These are phyloP conservation scores for Ostrea edulis DNA, from an alignment of 1,140 invertebrate species.

Conservation along the genomic window DNA sequence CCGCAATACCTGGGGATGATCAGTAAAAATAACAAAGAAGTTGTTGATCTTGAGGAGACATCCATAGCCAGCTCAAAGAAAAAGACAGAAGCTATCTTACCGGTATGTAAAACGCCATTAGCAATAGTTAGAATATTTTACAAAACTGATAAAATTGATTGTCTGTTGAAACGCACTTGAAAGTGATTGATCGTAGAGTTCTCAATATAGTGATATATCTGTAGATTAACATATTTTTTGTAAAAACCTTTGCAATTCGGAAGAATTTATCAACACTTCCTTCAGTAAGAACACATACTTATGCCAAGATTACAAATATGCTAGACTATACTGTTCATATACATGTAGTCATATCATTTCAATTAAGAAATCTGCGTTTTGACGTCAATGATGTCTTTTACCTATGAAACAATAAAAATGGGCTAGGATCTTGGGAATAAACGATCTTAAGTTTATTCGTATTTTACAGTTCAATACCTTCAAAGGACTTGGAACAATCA, in stretches of 20 bases:
- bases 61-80: constrained; percentile 44
- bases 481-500: neutral
- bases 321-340: too few relatives aligned
- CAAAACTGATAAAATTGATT: neutral
- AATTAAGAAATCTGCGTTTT: neutral
- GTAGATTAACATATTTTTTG: too few relatives aligned
- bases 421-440: too few relatives aligned
- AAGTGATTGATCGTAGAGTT: neutral
- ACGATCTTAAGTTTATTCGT: neutral
- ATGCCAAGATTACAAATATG: neutral
- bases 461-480: constrained; percentile 34
- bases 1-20: constrained; percentile 76
- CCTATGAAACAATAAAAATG: neutral
- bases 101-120: constrained; percentile 49
- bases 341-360: too few relatives aligned
- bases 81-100: constrained; percentile 59
- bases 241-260: neutral
- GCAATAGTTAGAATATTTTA: neutral
- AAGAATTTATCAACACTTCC: neutral
- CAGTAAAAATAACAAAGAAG: constrained; percentile 64
- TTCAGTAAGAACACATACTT: neutral
- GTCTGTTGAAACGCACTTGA: neutral
- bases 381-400: neutral
- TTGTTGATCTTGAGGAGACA: constrained; percentile 49
- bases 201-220: too few relatives aligned